Conservation (phyloP, 2,113 vertebrate genomes). For the Bothrops jararaca region DNA sequence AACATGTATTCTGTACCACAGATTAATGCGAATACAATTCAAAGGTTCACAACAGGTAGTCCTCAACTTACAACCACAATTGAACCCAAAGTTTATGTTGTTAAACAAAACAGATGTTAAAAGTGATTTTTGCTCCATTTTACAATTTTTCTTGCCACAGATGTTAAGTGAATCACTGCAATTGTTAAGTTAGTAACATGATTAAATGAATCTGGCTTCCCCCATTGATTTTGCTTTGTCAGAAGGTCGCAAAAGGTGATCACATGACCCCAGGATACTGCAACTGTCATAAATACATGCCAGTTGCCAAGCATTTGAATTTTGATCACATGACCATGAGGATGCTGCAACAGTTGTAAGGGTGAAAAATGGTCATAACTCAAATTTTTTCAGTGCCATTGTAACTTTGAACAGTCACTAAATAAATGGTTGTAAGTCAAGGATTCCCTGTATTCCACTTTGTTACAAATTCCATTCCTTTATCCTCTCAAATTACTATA, state of each 20-base stretch:
- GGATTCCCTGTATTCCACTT: background rate
- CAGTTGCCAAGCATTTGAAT: background rate
- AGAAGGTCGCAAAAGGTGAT: background rate
- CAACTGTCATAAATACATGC: background rate
- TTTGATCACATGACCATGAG: background rate
- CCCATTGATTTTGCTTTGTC: background rate
- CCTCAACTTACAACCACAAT: background rate
- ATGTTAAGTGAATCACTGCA: no score
- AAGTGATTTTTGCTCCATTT: background rate
- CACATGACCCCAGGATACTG: background rate
- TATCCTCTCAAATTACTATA: background rate
- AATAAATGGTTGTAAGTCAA: background rate
- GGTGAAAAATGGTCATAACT: background rate
- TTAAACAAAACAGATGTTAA: background rate
- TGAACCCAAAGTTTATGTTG: background rate
- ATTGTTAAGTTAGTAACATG: no score
- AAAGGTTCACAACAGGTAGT: background rate
- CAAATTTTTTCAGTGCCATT: background rate
- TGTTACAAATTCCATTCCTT: background rate
- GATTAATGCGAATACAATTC: background rate
- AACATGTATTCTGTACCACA: background rate
- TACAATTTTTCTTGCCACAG: no score
- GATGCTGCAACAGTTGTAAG: background rate
- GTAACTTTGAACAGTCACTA: background rate
- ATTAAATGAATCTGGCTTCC: background rate